Evolutionary conservation across 2,797 vertebrate genomes (phyloP).

Genomic region (Falco naumanni): DNA sequence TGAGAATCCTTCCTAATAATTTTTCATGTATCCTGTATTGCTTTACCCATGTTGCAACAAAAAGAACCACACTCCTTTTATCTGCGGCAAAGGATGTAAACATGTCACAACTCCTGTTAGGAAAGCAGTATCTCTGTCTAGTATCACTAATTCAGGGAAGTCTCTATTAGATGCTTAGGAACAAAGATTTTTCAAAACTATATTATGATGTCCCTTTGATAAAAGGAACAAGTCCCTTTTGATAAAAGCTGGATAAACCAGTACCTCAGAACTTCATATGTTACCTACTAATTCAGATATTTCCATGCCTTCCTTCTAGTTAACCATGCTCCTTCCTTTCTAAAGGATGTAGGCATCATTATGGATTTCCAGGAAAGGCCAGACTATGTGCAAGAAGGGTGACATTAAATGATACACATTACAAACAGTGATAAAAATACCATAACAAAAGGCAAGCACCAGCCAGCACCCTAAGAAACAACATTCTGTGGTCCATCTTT

Average conservation of each 20-base stretch:
- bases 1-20: background rate
- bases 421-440: background rate
- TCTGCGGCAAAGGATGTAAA: background rate
- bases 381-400: background rate
- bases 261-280: background rate
- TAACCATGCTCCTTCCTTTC: background rate
- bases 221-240: background rate
- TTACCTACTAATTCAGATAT: background rate
- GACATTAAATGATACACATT: background rate
- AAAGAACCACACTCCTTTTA: background rate
- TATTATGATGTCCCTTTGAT: background rate
- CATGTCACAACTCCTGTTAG: background rate
- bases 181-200: background rate
- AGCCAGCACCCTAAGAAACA: rapidly evolving
- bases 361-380: background rate
- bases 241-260: background rate
- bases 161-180: background rate
- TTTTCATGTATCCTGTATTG: background rate
- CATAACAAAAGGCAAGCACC: rapidly evolving
- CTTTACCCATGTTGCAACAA: background rate
- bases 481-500: background rate
- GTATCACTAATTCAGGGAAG: background rate
- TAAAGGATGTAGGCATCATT: background rate
- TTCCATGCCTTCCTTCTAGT: background rate
- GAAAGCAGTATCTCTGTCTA: background rate